These are phyloP conservation scores for Eupeodes latifasciatus DNA, from an alignment of 2,888 invertebrate genomes.

Conservation along the genomic window DNA sequence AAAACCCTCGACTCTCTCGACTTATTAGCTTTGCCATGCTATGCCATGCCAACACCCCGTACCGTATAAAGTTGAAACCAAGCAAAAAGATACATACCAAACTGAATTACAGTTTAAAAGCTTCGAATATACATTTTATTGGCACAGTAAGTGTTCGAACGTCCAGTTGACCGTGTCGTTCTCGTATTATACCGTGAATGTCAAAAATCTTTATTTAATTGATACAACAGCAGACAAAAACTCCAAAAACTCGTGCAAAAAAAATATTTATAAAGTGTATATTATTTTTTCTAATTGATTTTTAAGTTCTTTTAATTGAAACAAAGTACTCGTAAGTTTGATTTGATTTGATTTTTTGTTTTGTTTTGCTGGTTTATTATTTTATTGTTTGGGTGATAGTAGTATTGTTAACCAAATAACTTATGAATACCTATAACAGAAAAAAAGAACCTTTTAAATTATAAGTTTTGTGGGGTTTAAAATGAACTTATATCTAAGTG, in stretches of 20 bases:
- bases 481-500: neutral
- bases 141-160: slow-evolving; percentile 66
- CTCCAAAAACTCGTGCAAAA: slow-evolving; percentile 1
- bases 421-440: neutral
- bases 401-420: no score
- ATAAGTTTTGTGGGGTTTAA: neutral
- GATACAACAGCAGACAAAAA: neutral
- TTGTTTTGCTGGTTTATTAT: neutral
- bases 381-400: neutral
- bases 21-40: slow-evolving; percentile 20
- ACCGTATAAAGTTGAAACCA: slow-evolving; percentile 11
- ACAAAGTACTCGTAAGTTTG: slow-evolving; percentile 27
- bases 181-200: neutral
- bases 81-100: slow-evolving; percentile 68
- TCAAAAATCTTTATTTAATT: slow-evolving; percentile 16
- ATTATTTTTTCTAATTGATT: neutral
- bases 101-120: slow-evolving; percentile 65
- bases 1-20: slow-evolving; percentile 47
- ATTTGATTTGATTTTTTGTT: neutral
- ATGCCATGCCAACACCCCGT: slow-evolving; percentile 20
- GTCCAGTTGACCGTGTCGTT: slow-evolving; percentile 49
- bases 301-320: slow-evolving; percentile 1
- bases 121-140: slow-evolving; percentile 61
- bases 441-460: neutral
- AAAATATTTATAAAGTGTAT: neutral